Evolutionary conservation across 2,797 vertebrate genomes (phyloP), one percentile per base, ranked within the genome.

Genomic region (Bufotes viridis): DNA sequence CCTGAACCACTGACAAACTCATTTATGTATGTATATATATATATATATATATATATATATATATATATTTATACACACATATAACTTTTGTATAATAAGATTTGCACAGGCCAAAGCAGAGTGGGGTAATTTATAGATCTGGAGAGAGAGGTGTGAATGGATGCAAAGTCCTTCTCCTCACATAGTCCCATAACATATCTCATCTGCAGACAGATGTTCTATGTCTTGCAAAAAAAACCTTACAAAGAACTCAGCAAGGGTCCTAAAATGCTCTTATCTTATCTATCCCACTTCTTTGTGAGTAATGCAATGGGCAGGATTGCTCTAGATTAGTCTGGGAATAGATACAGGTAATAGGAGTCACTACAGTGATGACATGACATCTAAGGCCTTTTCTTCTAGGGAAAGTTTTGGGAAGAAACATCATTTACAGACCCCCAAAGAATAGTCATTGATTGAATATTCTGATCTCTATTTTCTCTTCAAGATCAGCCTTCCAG

Each of bases 201-300:
- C 49, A 24, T 34, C 85, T 81, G 49, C n/a, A 34, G 65, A 78
- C 88, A 89, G 88, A 89, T 89, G 88, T 89, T 87, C 34, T 74
- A n/a, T 87, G 74, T 89, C 84, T 86, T 58, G 10, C 63, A 49
- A 9, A 51, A 78, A 9, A 51, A 78, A 34, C 82, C n/a, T 72
- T 78, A 34, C 58, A 84, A 60, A 82, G 80, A 65, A 57, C 69
- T 58, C 72, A 83, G 49, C 24, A 14, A 57, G 82, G 70, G 63
- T 65, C 58, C 63, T 29, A 69, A 63, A 81, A 55, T 7, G 70
- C 10, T 69, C 88, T 86, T 89, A 89, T 89, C 88, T 89, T 86
- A 82, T 89, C 88, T 83, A 13, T 15, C 78, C 51, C 72, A 80
- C 78, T 57, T 55, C 81, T 65, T 60, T n/a, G 34, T 58, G 80